A percentile compares a stretch with the other conserved stretches of the same genome.
Evolutionary conservation across 2,888 invertebrate species (phyloP).

Genomic region (Taphrorychus bicolor): DNA sequence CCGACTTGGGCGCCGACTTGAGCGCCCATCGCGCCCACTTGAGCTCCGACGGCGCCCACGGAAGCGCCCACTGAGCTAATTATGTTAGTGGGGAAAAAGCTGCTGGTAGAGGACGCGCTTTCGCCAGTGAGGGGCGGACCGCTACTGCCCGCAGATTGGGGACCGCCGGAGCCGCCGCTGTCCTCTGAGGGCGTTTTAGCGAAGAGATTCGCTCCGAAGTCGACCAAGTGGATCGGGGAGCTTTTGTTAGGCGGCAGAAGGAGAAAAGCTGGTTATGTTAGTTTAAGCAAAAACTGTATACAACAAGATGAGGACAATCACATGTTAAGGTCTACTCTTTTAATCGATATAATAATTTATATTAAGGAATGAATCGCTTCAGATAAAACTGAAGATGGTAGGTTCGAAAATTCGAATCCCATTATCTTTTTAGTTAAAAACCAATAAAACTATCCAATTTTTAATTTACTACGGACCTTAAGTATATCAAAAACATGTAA

Average conservation of each 20-base stretch:
- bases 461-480: no score
- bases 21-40: slow-evolving; percentile 55
- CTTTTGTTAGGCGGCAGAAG: slow-evolving; percentile 58
- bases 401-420: no score
- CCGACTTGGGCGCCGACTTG: slow-evolving; percentile 52
- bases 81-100: slow-evolving; percentile 59
- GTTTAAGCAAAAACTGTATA: no score
- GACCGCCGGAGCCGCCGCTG: slow-evolving; percentile 73
- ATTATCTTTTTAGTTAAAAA: no score
- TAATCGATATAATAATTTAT: no score
- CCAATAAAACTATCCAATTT: no score
- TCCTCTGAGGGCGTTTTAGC: slow-evolving; percentile 91
- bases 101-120: slow-evolving; percentile 48
- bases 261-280: slow-evolving; percentile 22
- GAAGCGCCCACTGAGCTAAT: slow-evolving; percentile 59
- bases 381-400: no score
- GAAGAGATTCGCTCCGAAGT: slow-evolving; percentile 94
- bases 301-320: no score
- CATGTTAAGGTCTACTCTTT: no score
- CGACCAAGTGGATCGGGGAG: slow-evolving; percentile 94
- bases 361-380: no score
- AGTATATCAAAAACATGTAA: no score
- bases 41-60: slow-evolving; percentile 56
- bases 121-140: slow-evolving; percentile 65
- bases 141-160: slow-evolving; percentile 58